phyloP scores from a whole-genome alignment of 1,140 invertebrate species.

The Trissolcus basalis region DNA sequence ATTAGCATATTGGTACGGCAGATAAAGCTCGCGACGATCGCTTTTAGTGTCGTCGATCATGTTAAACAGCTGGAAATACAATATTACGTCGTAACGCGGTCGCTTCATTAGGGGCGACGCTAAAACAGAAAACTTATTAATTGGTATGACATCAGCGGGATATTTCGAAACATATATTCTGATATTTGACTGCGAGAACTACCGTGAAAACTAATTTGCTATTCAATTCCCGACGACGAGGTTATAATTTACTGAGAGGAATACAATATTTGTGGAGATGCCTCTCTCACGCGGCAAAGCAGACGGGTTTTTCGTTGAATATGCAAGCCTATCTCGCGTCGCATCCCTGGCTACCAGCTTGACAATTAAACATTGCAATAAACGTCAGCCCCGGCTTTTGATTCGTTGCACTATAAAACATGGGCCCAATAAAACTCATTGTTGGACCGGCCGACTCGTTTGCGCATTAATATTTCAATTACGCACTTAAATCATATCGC shows the following conservation, averaged over 20 bases:
- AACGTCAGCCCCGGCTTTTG: slow-evolving; percentile 39
- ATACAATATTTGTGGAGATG: slow-evolving; percentile 36
- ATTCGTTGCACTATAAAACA: slow-evolving; percentile 39
- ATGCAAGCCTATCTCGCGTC: neutral
- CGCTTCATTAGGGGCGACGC: slow-evolving; percentile 43
- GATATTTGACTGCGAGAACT: slow-evolving; percentile 46
- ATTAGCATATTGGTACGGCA: slow-evolving; percentile 41
- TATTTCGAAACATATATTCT: slow-evolving; percentile 40
- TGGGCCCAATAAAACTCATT: slow-evolving; percentile 46
- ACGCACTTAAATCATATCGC: slow-evolving; percentile 50
- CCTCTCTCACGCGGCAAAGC: slow-evolving; percentile 12
- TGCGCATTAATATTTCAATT: slow-evolving; percentile 59
- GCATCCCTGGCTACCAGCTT: slow-evolving; percentile 26
- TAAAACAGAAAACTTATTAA: slow-evolving; percentile 55
- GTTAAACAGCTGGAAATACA: slow-evolving; percentile 47
- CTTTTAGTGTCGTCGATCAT: slow-evolving; percentile 46
- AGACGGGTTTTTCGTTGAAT: slow-evolving; percentile 22
- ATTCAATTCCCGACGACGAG: slow-evolving; percentile 41
- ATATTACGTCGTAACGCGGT: slow-evolving; percentile 44
- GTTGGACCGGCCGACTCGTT: slow-evolving; percentile 36
- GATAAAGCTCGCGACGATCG: slow-evolving; percentile 28
- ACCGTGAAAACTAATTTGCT: slow-evolving; percentile 58
- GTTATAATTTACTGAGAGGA: slow-evolving; percentile 45
- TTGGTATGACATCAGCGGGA: slow-evolving; percentile 47
- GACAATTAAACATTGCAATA: slow-evolving; percentile 47